phyloP scores from a whole-genome alignment of 2,113 vertebrate genomes.

The Lamprotornis superbus region DNA sequence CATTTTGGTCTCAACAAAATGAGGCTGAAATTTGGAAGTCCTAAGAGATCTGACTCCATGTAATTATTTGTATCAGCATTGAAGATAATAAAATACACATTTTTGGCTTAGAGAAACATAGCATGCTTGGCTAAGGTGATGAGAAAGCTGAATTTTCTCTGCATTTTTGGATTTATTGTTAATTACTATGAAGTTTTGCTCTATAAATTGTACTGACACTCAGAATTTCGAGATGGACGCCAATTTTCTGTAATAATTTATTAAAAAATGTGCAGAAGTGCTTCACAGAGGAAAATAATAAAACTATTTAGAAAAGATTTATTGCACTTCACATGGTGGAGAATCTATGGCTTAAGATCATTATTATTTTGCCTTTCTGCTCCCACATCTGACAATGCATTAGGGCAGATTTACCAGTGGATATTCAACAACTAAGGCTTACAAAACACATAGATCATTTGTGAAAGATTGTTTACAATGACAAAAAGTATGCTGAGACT shows the following conservation, averaged over 20 bases:
- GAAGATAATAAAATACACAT: not conserved
- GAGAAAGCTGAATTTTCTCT: constrained; percentile 27
- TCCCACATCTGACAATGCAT: not conserved
- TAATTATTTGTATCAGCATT: not conserved
- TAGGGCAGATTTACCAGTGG: constrained; percentile 23
- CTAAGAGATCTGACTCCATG: not conserved
- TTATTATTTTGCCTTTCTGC: constrained; percentile 1
- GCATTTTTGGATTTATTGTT: constrained; percentile 50
- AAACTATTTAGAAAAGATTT: constrained; percentile 61
- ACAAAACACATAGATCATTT: not conserved
- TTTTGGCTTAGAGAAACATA: not conserved
- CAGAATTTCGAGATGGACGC: constrained; percentile 29
- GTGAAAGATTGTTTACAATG: not conserved
- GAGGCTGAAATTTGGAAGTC: constrained; percentile 3
- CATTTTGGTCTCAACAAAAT: not conserved
- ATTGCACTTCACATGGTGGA: not conserved
- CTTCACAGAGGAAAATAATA: constrained; percentile 12
- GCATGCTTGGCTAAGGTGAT: not conserved
- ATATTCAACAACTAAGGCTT: not conserved
- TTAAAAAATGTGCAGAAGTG: constrained; percentile 37
- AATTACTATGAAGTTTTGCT: constrained; percentile 40
- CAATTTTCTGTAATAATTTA: constrained; percentile 54
- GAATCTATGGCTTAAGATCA: not conserved
- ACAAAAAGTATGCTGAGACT: not conserved
- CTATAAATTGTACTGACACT: constrained; percentile 42